phyloP scores from a whole-genome alignment of 2,113 vertebrate genomes.

The Atherinomorus stipes region DNA sequence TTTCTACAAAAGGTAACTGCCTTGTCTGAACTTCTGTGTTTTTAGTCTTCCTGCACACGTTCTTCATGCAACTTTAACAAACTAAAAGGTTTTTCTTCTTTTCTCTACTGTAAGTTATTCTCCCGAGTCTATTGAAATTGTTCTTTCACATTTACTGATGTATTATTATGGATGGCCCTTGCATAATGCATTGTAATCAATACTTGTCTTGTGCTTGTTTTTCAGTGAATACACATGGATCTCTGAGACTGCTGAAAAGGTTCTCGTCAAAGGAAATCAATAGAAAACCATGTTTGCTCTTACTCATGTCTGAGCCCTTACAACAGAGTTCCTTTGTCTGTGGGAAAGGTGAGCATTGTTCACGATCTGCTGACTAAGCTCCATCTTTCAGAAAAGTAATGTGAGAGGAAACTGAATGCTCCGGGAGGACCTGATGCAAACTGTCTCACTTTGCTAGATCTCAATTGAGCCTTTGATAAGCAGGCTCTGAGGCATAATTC shows the following conservation, averaged over 20 bases:
- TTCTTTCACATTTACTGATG: conserved; percentile 29
- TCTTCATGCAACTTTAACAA: too few relatives aligned
- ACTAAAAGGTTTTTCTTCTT: neutral
- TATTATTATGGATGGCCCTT: conserved; percentile 56
- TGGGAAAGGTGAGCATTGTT: conserved; percentile 56
- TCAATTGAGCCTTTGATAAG: conserved; percentile 63
- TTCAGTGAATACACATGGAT: conserved; percentile 49
- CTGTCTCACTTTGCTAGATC: conserved; percentile 59
- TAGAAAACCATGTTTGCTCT: conserved; percentile 61
- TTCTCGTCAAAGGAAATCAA: conserved; percentile 71
- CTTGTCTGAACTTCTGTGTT: too few relatives aligned
- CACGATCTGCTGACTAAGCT: conserved; percentile 74
- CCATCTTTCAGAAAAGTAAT: conserved; percentile 33
- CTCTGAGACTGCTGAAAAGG: conserved; percentile 59
- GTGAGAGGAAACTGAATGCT: conserved; percentile 63
- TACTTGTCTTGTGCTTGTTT: conserved; percentile 53
- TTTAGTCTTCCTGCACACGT: too few relatives aligned
- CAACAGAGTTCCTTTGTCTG: conserved; percentile 58
- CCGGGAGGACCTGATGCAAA: conserved; percentile 68
- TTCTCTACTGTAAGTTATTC: conserved; percentile 1
- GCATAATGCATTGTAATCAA: conserved; percentile 67
- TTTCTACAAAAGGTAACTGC: neutral
- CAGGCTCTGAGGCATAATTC: conserved; percentile 39
- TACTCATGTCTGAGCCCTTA: conserved; percentile 47
- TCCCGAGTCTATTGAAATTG: conserved; percentile 17